Conservation (phyloP, 1,140 invertebrate species). For the Drosophila sp. region DNA sequence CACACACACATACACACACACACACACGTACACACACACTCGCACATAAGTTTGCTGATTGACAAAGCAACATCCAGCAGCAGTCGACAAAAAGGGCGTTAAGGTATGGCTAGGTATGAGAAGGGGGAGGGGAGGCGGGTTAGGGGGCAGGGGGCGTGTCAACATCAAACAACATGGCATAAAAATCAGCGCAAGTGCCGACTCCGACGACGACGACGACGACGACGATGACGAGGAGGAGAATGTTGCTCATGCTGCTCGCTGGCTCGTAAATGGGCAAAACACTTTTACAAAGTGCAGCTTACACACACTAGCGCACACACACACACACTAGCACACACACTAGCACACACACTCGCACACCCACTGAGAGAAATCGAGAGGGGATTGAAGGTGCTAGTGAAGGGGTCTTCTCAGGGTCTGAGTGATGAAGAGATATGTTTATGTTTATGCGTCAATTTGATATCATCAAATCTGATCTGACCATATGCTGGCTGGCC, state of each 20-base stretch:
- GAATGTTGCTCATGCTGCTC: conserved; percentile 35
- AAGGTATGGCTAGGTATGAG: background rate
- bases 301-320: conserved; percentile 26
- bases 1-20: background rate
- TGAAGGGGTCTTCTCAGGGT: background rate
- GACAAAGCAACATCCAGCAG: conserved; percentile 58
- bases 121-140: background rate
- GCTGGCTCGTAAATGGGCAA: conserved; percentile 77
- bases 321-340: conserved; percentile 23
- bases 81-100: conserved; percentile 12
- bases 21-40: background rate
- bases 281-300: conserved; percentile 79
- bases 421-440: background rate
- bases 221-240: conserved; percentile 25
- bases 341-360: conserved; percentile 20
- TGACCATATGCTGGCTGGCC: background rate
- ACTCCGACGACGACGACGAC: conserved; percentile 32
- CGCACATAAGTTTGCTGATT: conserved; percentile 54
- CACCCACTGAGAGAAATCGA: conserved; percentile 37
- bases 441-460: conserved; percentile 16
- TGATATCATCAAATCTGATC: conserved; percentile 8
- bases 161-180: conserved; percentile 74
- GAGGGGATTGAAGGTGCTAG: background rate
- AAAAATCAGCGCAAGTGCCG: conserved; percentile 64
- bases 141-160: conserved; percentile 11